Evolutionary conservation across 2,797 vertebrate genomes (phyloP).

Genomic region (Squalus acanthias): DNA sequence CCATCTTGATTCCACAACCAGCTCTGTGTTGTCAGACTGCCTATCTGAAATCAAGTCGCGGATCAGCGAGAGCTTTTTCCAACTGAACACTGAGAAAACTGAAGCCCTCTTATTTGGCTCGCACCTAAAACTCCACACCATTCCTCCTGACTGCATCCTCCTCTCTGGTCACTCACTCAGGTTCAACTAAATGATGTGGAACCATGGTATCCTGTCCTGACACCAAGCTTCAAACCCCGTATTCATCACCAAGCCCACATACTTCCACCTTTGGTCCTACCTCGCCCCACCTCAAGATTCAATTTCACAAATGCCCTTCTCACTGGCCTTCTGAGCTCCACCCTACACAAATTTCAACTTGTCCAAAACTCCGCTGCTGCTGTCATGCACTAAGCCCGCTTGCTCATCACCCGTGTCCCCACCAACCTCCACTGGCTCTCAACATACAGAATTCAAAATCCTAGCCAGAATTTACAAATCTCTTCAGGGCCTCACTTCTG

Average conservation of each 20-base stretch:
- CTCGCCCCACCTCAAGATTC: neutral
- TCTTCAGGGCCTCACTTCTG: neutral
- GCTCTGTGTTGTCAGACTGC: too few relatives aligned
- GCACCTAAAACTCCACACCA: too few relatives aligned
- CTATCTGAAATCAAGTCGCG: too few relatives aligned
- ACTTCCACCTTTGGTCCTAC: neutral
- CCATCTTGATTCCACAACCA: too few relatives aligned
- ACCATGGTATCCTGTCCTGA: neutral
- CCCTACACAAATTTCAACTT: neutral
- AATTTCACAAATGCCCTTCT: neutral
- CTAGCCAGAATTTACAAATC: neutral
- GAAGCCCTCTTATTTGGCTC: too few relatives aligned
- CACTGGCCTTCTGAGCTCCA: neutral
- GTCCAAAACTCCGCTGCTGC: too few relatives aligned
- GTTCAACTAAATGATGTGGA: neutral
- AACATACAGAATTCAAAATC: neutral
- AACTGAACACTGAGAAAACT: too few relatives aligned
- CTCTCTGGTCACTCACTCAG: neutral
- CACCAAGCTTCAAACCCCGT: neutral
- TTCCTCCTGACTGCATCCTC: neutral
- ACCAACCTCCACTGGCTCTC: neutral
- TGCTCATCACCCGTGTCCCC: too few relatives aligned
- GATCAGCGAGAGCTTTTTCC: too few relatives aligned
- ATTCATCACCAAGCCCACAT: neutral
- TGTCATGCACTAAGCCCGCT: neutral